Base-by-base conservation (phyloP, 2,797 vertebrate genomes). In the Naso thynnoides region DNA sequence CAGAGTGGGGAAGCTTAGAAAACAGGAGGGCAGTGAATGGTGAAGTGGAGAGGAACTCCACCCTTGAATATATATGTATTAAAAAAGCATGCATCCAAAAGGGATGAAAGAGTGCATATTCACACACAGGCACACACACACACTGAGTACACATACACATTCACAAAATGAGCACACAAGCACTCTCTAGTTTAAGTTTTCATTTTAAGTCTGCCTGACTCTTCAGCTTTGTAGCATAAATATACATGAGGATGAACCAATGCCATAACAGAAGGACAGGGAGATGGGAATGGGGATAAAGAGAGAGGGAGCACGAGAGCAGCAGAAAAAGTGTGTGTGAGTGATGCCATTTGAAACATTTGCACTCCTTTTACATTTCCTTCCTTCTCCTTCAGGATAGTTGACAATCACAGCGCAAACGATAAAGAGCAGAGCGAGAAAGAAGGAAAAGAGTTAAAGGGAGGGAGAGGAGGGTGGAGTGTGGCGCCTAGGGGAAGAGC, bases 221-320 rank as follows among this genome's bases (percentile, higher is more conserved):
- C 86, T 87, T 85, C 89, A 86, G 90, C 85, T 92, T 90, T 89
- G 85, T 86, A 69, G 61, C 88, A 92, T 92, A 87, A 91, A 93
- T 93, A 93, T 91, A 94, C 89, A 94, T 93, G 91, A 92, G 88
- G 85, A 88, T 81, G 88, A 91, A 88, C 79, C 75, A 78, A 86
- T 89, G 88, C 83, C 76, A 85, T 85, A 89, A 81, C 84, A 87
- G 83, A 89, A 79, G 75, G 83, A 80, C 83, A 77, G 76, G 60
- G 83, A 85, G 83, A 78, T 77, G 62, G 55, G 64, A 67, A 66
- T 59, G 73, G 70, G 65, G 73, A 50, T 68, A 76, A 79, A 63
- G 58, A 26, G 65, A 58, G n/a, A 73, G 39, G 52, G 18, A 45
- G 36, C 24, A 18, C 60, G 45, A 19, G 36, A 36, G n/a, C 41